Evolutionary conservation across 2,888 invertebrate genomes (phyloP).

Genomic region (Agrotis segetum): DNA sequence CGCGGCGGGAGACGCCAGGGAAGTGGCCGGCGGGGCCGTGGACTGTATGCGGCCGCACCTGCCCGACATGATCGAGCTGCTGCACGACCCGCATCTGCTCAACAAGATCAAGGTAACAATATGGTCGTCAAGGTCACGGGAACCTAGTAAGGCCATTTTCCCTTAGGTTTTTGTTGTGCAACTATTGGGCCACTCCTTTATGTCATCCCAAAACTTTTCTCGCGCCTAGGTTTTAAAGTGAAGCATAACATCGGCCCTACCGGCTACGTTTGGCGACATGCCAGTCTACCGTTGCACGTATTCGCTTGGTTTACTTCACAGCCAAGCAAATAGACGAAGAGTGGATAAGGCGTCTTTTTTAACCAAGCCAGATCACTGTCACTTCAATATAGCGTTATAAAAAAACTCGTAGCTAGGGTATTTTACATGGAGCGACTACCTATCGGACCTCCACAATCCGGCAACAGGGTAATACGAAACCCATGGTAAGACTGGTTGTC

Average conservation of each 20-base stretch:
- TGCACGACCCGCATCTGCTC: conserved; percentile 98
- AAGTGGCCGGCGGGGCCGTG: conserved; percentile 96
- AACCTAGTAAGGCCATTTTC: no score
- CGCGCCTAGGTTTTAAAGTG: no score
- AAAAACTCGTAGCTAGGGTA: no score
- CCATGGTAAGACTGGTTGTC: no score
- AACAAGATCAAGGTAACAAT: conserved; percentile 97
- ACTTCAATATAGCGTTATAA: neutral
- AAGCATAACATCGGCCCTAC: no score
- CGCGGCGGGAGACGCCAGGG: conserved; percentile 78
- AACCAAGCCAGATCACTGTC: neutral
- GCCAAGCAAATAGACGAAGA: neutral
- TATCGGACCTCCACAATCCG: no score
- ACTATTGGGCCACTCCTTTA: no score
- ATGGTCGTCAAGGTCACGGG: conserved; percentile 78
- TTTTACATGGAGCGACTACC: no score
- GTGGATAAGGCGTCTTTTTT: neutral
- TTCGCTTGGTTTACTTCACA: neutral
- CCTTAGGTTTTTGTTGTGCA: no score
- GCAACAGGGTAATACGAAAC: no score
- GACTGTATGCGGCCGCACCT: conserved; percentile 98
- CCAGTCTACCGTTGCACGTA: neutral
- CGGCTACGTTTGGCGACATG: neutral
- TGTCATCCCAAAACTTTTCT: no score
- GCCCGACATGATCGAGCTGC: conserved; percentile 97